Base-by-base conservation (phyloP, 2,797 vertebrate species). In the Neopelma chrysocephalum region DNA sequence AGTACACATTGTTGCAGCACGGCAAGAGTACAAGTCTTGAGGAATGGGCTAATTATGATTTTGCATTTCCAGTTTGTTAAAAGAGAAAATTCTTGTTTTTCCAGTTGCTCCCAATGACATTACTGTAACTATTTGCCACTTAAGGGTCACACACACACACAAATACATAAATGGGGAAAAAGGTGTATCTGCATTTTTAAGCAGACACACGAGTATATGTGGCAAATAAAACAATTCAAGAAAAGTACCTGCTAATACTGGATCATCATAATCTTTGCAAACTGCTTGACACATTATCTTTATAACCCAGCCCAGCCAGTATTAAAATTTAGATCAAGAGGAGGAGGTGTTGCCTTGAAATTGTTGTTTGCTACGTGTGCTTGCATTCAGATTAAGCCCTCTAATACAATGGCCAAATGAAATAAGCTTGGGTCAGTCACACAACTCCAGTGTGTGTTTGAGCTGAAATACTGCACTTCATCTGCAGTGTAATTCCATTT, bases 401-500 rank as follows among this genome's bases (percentile, higher is more conserved):
- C 50, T 91, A 94, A 93, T 93, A 97, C 94, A 97, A 97, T 95
- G 98, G 97, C 98, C 98, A 97, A 98, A 98, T 96, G 96, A 98
- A 95, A 96, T 91, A 97, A 97, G 97, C 96, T 96, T 96, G 96
- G 95, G 97, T 97, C 97, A 96, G 97, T 97, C 97, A 90, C 96
- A 97, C 97, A 96, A 96, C 96, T 96, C 97, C 86, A 86, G 96
- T 65, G 38, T 89, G 97, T 97, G 97, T 98, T 97, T 96, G 97
- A 98, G 98, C 98, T 97, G 89, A 95, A 96, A 97, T 93, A 58
- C 89, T 94, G 94, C 98, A 98, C 98, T 98, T 98, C 98, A 98
- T 99, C 98, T 97, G 98, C 98, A 98, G 96, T 98, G 98, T 98
- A 99, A 99, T 99, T 99, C 98, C 98, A 98, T 99, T 99, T 99